Evolutionary conservation across 2,797 vertebrate species (phyloP).

Genomic region (Typhlichthys eigenmanni): DNA sequence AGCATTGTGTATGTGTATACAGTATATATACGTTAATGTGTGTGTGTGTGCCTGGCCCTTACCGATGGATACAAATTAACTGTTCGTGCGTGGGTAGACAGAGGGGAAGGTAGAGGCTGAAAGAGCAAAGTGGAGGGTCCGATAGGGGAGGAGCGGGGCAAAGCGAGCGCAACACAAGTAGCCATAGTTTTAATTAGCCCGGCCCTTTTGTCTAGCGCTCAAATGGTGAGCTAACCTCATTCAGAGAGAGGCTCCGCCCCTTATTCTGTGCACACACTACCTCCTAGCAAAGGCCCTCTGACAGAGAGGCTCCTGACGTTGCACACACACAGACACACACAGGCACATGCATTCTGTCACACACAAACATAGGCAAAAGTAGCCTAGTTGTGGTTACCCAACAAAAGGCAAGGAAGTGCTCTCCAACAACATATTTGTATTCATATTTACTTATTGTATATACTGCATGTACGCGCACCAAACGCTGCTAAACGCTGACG

Average conservation of each 20-base stretch:
- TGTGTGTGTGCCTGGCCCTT: constrained; percentile 9
- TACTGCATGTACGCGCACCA: too few species aligned
- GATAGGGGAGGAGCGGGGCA: constrained; percentile 20
- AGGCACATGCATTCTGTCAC: not conserved
- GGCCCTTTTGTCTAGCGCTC: constrained; percentile 47
- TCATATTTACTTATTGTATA: too few species aligned
- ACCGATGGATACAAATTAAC: constrained; percentile 46
- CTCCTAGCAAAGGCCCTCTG: constrained; percentile 16
- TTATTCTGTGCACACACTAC: constrained; percentile 16
- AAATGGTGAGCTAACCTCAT: constrained; percentile 64
- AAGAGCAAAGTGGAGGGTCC: not conserved
- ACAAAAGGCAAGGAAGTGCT: too few species aligned
- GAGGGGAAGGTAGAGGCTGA: not conserved
- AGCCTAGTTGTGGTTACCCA: too few species aligned
- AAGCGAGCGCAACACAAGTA: constrained; percentile 54
- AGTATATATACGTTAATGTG: constrained; percentile 17
- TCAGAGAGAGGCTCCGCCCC: constrained; percentile 36
- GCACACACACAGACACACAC: constrained; percentile 1
- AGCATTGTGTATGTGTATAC: constrained; percentile 23
- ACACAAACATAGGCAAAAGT: constrained; percentile 23
- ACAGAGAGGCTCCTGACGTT: constrained; percentile 30
- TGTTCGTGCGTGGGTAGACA: constrained; percentile 27
- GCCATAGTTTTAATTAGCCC: constrained; percentile 61
- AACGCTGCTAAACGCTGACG: too few species aligned
- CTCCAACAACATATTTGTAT: too few species aligned